phyloP scores from a whole-genome alignment of 2,888 invertebrate genomes.

The Gymnosoma rotundatum region DNA sequence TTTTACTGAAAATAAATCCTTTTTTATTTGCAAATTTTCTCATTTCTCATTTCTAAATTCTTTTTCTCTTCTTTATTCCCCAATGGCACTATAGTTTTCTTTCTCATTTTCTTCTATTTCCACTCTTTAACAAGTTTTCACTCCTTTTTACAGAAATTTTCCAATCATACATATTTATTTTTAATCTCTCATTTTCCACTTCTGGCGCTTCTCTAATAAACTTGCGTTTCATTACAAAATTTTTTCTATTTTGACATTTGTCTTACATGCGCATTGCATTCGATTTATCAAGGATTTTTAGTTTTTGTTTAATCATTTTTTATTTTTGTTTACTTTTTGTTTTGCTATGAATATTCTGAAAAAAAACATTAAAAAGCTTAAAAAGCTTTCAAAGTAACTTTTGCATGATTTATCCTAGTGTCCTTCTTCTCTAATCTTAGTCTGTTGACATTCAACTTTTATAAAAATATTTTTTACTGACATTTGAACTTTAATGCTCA shows the following conservation, averaged over 20 bases:
- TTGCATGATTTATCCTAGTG: slow-evolving; percentile 7
- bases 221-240: not conserved
- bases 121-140: not conserved
- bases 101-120: not conserved
- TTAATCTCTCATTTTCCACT: not conserved
- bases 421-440: slow-evolving; percentile 7
- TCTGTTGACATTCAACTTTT: slow-evolving; percentile 55
- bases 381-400: slow-evolving; percentile 23
- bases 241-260: slow-evolving; percentile 32
- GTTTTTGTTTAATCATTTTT: slow-evolving; percentile 41
- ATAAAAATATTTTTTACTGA: slow-evolving; percentile 14
- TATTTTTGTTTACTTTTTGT: slow-evolving; percentile 32
- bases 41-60: not conserved
- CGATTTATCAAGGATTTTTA: slow-evolving; percentile 46
- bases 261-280: slow-evolving; percentile 31
- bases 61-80: not conserved
- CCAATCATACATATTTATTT: not conserved
- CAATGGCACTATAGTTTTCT: not conserved
- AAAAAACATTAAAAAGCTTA: not conserved
- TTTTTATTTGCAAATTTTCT: not conserved
- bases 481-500: slow-evolving; percentile 58
- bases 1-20: not conserved
- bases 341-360: slow-evolving; percentile 29
- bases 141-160: not conserved
- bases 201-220: not conserved